A percentile compares a stretch with the other conserved stretches of the same genome.
phyloP scores from a whole-genome alignment of 1,140 invertebrate genomes.

The Hylyphantes graminicola region DNA sequence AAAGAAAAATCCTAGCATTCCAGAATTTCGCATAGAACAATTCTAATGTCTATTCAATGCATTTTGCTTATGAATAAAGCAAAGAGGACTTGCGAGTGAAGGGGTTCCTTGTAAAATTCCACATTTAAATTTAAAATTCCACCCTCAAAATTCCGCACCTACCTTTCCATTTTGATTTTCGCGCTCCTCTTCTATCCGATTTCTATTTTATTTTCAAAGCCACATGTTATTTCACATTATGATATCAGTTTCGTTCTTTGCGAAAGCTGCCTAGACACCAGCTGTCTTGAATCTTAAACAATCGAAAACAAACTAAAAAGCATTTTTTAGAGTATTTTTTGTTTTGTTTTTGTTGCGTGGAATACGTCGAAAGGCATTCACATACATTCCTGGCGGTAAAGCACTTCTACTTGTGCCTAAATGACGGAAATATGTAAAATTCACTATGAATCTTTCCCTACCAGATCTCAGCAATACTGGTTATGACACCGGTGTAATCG shows the following conservation, averaged over 20 bases:
- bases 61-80: slow-evolving; percentile 15
- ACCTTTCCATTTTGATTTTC: slow-evolving; percentile 9
- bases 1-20: no score
- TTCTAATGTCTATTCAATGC: neutral
- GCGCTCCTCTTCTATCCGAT: slow-evolving; percentile 27
- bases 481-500: no score
- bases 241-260: neutral
- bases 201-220: slow-evolving; percentile 8
- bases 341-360: slow-evolving; percentile 8
- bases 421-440: slow-evolving; percentile 32
- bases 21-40: no score
- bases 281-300: slow-evolving; percentile 34
- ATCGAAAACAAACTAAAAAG: slow-evolving; percentile 13
- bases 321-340: slow-evolving; percentile 6
- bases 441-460: neutral
- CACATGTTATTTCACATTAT: slow-evolving; percentile 10
- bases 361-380: neutral
- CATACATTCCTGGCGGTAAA: neutral
- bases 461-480: no score
- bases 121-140: slow-evolving; percentile 38
- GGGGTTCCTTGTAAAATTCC: neutral
- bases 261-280: neutral
- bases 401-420: slow-evolving; percentile 7
- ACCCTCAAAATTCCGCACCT: slow-evolving; percentile 12
- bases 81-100: slow-evolving; percentile 1